Conservation (phyloP, 37 sponge, comb jelly and placozoan species). For the Mnemiopsis leidyi region DNA sequence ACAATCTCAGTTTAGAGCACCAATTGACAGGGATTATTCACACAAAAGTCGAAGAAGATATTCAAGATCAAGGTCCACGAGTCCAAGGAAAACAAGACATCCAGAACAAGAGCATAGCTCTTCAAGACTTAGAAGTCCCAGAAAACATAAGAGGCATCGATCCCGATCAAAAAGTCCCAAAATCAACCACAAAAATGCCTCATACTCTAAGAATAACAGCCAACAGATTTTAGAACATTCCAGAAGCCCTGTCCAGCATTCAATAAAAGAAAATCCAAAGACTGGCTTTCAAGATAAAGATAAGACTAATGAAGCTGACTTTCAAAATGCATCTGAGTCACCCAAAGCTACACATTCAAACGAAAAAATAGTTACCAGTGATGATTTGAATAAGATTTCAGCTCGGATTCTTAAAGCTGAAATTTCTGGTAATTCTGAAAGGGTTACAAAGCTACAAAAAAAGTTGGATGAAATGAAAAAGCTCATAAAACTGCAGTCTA, state of each 20-base stretch:
- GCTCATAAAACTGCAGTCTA: background rate
- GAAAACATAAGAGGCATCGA: background rate
- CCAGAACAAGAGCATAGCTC: background rate
- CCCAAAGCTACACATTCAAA: background rate
- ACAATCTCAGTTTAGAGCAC: background rate
- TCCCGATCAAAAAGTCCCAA: background rate
- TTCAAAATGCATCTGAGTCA: background rate
- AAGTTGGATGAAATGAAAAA: slow-evolving; percentile 69
- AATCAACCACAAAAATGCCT: background rate
- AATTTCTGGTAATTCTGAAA: slow-evolving; percentile 77
- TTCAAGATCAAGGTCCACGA: background rate
- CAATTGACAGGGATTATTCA: background rate
- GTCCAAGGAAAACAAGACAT: background rate
- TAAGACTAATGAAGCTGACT: background rate
- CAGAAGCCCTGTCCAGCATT: background rate
- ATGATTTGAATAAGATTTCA: slow-evolving; percentile 77
- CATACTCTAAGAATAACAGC: background rate
- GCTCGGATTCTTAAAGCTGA: slow-evolving; percentile 89
- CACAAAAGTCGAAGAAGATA: background rate
- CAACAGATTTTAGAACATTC: background rate
- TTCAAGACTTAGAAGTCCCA: background rate
- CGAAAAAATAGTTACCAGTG: slow-evolving; percentile 67
- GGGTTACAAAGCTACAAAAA: slow-evolving; percentile 65
- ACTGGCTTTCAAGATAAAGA: background rate
- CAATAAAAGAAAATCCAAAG: background rate